Evolutionary conservation across 2,797 vertebrate genomes (phyloP).

Genomic region (Uromys caudimaculatus): DNA sequence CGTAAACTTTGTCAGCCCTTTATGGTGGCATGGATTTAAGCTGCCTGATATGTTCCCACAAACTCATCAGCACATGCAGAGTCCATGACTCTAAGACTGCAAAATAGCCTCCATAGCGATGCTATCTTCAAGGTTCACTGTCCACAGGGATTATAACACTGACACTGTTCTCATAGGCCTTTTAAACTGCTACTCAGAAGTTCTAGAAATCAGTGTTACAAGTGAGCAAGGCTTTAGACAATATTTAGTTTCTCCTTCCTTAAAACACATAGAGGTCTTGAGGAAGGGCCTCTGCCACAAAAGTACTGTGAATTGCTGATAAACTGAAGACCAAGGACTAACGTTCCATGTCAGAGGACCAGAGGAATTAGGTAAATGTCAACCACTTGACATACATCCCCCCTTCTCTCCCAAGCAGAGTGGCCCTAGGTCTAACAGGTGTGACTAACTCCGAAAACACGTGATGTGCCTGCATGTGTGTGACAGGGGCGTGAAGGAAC

Average conservation of each 20-base stretch:
- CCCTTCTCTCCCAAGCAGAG: conserved; percentile 17
- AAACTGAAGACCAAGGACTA: not conserved
- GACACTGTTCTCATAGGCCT: not conserved
- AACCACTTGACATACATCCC: not conserved
- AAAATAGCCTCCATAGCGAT: not conserved
- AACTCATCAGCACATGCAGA: not conserved
- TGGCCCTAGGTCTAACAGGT: not conserved
- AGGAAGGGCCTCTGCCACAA: not conserved
- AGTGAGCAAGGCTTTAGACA: conserved; percentile 11
- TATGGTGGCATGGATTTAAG: not conserved
- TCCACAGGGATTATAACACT: not conserved
- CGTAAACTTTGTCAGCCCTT: not conserved
- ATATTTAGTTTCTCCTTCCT: not conserved
- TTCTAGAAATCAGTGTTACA: not conserved
- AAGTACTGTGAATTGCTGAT: not conserved
- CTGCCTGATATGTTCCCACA: not conserved
- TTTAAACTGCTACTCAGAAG: conserved; percentile 4
- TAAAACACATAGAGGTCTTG: not conserved
- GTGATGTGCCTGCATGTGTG: not conserved
- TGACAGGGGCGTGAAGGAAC: not conserved
- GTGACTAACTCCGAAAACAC: conserved; percentile 1
- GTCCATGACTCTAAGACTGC: not conserved
- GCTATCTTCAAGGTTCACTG: not conserved
- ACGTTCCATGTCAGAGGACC: not conserved
- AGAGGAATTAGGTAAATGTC: not conserved